These are phyloP conservation scores for Sigmodon hispidus DNA, from an alignment of 2,113 vertebrate species.

Conservation along the genomic window DNA sequence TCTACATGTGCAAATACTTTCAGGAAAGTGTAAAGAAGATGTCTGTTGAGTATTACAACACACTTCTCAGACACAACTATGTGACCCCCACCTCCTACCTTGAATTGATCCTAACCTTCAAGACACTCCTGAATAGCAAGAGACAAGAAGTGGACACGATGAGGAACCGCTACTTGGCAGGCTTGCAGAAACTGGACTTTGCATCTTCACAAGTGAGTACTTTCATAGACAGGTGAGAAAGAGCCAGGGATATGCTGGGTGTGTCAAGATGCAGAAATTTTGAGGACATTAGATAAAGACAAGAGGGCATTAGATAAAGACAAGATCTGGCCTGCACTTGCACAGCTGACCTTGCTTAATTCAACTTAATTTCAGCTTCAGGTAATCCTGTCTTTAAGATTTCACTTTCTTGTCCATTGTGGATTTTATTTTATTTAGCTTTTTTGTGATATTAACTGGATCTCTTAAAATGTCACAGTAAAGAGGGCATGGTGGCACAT, in stretches of 20 bases:
- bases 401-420: background rate
- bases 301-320: background rate
- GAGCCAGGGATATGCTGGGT: fast-evolving
- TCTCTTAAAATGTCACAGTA: background rate
- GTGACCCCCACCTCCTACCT: conserved; percentile 96
- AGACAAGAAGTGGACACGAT: conserved; percentile 90
- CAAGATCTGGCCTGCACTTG: background rate
- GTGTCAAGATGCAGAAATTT: background rate
- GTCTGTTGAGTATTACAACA: conserved; percentile 88
- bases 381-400: background rate
- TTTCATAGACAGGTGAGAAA: background rate
- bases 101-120: conserved; percentile 95
- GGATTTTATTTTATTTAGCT: too few relatives aligned
- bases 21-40: conserved; percentile 91
- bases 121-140: conserved; percentile 89
- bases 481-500: background rate
- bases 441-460: background rate
- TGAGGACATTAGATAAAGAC: background rate
- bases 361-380: background rate
- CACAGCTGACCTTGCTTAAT: background rate
- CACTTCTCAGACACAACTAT: conserved; percentile 92
- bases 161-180: conserved; percentile 90
- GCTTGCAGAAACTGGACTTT: conserved; percentile 94
- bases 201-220: conserved; percentile 91
- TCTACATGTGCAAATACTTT: conserved; percentile 95